Evolutionary conservation across 2,888 invertebrate genomes (phyloP), one percentile per base, ranked within the genome.

Genomic region (Odontocerum albicorne): DNA sequence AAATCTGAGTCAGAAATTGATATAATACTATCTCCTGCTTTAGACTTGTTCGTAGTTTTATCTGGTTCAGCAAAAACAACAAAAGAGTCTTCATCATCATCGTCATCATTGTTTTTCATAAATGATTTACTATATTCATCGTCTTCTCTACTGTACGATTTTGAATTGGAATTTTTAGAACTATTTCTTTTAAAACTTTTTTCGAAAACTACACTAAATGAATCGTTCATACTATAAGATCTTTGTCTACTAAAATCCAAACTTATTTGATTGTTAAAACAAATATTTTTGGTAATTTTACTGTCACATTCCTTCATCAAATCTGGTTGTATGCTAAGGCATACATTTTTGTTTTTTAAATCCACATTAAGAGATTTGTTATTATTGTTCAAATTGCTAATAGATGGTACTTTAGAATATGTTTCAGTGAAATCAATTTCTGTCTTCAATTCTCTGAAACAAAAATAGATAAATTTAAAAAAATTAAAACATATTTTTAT

Each of bases 211-310:
- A 77, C 73, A 63, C 74, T 75, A 65, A 74, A 70, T 0, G 77
- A 78, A 36, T 77, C 77, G 63, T 72, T 76, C 67, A 75, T 75
- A 59, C 78, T 78, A 31, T 69, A 65, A 0, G 78, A 77, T 63
- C 77, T 42, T 20, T 60, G 55, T 35, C 59, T 45, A 19, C 20
- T 46, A 6, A 35, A 44, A 21, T 53, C 52, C n/a, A 36, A 17
- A 8, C n/a, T 22, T 12, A 6, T 39, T 16, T 31, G 27, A 21
- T 27, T 45, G 22, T n/a, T 16, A 16, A 20, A 67, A 31, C 71
- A 69, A 12, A 65, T 68, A 31, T 71, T 69, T 15, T 64, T 70
- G 54, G 72, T 69, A 1, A 72, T 59, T 0, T 67, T 68, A 40
- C 72, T 72, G 2, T 70, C 49, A 53, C 72, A 69, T n/a, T 68